These are phyloP conservation scores for Climacteris rufus DNA, from an alignment of 2,113 vertebrate species.

Conservation along the genomic window DNA sequence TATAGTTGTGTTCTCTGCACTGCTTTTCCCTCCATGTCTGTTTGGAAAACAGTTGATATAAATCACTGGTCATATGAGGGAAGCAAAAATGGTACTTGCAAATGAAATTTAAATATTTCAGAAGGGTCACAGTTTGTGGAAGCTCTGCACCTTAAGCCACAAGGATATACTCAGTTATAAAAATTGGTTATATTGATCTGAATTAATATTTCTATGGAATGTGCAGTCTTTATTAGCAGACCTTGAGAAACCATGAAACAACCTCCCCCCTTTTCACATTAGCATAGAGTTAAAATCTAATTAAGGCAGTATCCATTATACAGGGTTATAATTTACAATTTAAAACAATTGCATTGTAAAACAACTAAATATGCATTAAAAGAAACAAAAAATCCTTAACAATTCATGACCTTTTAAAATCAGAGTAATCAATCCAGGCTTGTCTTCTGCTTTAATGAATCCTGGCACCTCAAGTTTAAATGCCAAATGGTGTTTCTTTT, in stretches of 20 bases:
- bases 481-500: constrained; percentile 64
- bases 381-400: constrained; percentile 44
- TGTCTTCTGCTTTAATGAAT: constrained; percentile 60
- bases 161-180: constrained; percentile 4
- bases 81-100: background rate
- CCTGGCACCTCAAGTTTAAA: constrained; percentile 65
- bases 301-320: constrained; percentile 30
- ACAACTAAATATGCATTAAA: constrained; percentile 48
- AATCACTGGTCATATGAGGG: background rate
- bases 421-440: constrained; percentile 60
- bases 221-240: background rate
- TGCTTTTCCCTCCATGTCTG: background rate
- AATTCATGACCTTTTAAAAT: constrained; percentile 72
- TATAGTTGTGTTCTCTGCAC: background rate
- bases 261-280: background rate
- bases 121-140: constrained; percentile 8
- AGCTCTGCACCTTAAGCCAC: background rate
- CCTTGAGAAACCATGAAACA: background rate
- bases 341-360: constrained; percentile 53
- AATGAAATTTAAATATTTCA: constrained; percentile 17
- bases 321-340: constrained; percentile 48
- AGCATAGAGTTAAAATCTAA: constrained; percentile 40
- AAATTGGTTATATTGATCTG: background rate
- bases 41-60: background rate
- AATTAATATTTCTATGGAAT: background rate